These are phyloP conservation scores for Trichosurus vulpecula DNA, from an alignment of 2,797 vertebrate genomes.

Conservation along the genomic window DNA sequence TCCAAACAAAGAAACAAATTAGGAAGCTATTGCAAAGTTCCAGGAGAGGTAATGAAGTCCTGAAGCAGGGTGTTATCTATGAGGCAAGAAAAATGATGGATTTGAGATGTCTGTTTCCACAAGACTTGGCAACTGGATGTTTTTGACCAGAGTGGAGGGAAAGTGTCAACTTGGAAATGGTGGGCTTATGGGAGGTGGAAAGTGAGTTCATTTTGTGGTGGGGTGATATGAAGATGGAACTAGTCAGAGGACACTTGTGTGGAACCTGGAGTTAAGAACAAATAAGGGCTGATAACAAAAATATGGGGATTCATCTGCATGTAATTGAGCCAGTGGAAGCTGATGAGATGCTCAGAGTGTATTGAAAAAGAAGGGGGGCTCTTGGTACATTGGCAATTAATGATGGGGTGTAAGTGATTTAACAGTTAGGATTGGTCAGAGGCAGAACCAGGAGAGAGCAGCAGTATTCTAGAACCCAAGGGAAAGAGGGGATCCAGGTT, in stretches of 20 bases:
- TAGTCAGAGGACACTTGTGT: not conserved
- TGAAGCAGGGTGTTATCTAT: not conserved
- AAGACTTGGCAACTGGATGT: not conserved
- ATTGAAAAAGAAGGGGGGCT: no score
- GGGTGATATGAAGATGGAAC: not conserved
- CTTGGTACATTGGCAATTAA: not conserved
- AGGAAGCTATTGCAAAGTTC: not conserved
- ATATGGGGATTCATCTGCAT: not conserved
- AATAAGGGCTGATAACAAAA: not conserved
- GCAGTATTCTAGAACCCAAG: not conserved
- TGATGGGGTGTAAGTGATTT: not conserved
- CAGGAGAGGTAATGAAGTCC: not conserved
- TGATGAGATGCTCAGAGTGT: not conserved
- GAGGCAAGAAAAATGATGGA: not conserved
- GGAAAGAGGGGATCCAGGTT: not conserved
- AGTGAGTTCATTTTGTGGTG: not conserved
- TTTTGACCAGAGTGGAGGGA: not conserved
- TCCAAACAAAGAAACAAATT: not conserved
- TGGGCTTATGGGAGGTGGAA: not conserved
- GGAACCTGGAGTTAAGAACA: not conserved
- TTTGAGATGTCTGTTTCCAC: not conserved
- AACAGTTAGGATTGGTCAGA: not conserved
- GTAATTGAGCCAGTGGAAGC: not conserved
- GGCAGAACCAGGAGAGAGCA: not conserved
- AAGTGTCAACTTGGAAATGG: not conserved